These are phyloP conservation scores for Paratilapia polleni DNA, from an alignment of 2,113 vertebrate genomes.

Conservation along the genomic window DNA sequence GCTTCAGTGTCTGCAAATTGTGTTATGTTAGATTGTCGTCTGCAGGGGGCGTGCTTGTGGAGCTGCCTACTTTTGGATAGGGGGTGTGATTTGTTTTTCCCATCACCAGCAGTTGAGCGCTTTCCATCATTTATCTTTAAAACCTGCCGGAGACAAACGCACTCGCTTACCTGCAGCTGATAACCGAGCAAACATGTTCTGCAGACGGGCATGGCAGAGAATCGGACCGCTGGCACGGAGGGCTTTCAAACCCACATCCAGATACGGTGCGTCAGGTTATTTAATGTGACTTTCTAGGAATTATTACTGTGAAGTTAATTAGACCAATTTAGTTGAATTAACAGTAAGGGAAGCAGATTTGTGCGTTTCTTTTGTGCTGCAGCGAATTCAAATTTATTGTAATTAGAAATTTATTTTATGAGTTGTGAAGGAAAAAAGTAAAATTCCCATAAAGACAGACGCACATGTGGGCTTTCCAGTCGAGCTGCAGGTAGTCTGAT, in stretches of 20 bases:
- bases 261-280: slow-evolving; percentile 59
- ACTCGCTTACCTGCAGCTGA: not conserved
- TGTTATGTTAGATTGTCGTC: not conserved
- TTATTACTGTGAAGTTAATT: not conserved
- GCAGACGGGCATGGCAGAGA: slow-evolving; percentile 82
- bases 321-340: accelerated
- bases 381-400: not conserved
- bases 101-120: not conserved
- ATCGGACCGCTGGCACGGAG: slow-evolving; percentile 80
- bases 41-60: slow-evolving; percentile 13
- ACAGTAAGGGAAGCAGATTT: not conserved
- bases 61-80: not conserved
- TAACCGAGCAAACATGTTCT: slow-evolving; percentile 76
- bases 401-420: not conserved
- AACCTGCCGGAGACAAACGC: slow-evolving; percentile 11
- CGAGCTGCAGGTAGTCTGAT: not conserved
- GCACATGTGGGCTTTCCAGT: not conserved
- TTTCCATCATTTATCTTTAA: slow-evolving; percentile 1
- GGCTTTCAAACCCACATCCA: slow-evolving; percentile 41
- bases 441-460: not conserved
- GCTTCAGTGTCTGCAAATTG: not conserved
- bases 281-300: not conserved
- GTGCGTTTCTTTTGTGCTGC: not conserved
- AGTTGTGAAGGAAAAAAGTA: not conserved
- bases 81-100: not conserved